Evolutionary conservation across 1,140 invertebrate species (phyloP), one percentile per base, ranked within the genome.

Genomic region (Drosophila ogumai): DNA sequence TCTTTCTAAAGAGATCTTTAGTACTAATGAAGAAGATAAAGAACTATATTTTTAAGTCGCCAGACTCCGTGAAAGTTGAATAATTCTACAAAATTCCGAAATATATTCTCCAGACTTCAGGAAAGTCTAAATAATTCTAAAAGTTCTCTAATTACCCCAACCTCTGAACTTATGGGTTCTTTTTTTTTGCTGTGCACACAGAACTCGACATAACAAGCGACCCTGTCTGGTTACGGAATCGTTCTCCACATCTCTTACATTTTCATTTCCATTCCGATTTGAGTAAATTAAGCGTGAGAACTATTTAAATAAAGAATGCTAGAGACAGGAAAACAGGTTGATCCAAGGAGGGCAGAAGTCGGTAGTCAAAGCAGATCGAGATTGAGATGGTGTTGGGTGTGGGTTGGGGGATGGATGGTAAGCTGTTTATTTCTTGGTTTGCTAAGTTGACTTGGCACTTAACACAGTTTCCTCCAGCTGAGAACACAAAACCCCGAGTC

Each of bases 271-370:
- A 52, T 80, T 79, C 50, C 75, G 80, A 77, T 84, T 87, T 55
- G 59, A 61, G 75, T 65, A 54, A 87, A 76, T 86, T 79, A 80
- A 79, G 85, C 85, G 85, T 88, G 85, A 88, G 85, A 88, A 88
- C 78, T 56, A 79, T 56, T 66, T 55, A 47, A 55, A 76, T 58
- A 68, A 49, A 41, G 22, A 54, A 76, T 31, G 43, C 31, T 10
- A 44, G 63, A 58, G 47, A 67, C 58, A 50, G 71, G 60, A 67
- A 80, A 75, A 65, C 60, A 75, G 60, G 60, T 75, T 72, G 69
- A 72, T 50, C 22, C 69, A 50, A 72, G 54, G 34, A 73, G 69
- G 55, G 36, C 68, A 65, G 6, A 41, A 72, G 52, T 49, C 22
- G 19, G 41, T 46, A 46, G 68, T 50, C 68, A 71, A 49, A 49